Evolutionary conservation across 2,113 vertebrate genomes (phyloP), one percentile per base, ranked within the genome.

Genomic region (Antigone vipio): DNA sequence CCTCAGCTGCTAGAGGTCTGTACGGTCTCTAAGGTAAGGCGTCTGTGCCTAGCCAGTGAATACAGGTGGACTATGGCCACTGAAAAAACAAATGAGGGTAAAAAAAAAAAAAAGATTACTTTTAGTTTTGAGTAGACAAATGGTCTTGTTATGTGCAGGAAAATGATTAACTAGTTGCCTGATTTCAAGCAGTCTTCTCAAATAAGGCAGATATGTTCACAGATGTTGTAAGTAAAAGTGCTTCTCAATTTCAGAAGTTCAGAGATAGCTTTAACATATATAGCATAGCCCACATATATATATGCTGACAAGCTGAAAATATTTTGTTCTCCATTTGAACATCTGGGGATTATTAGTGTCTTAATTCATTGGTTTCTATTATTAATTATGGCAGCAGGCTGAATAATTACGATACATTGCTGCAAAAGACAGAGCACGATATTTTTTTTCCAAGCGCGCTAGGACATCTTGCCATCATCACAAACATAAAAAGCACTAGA

Each of bases 281-380:
- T 92, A 96, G 92, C 96, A 82, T 88, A 92, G 64, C 35, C 56
- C 44, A 76, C 40, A 89, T 75, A 96, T 95, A 96, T 95, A 96
- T 93, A 44, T 97, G 97, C 98, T 98, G 97, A 98, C 94, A 74
- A 89, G 77, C 95, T 88, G 91, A 38, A 95, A 98, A 97, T 96
- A 90, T 95, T 98, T 94, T 97, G 67, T 97, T 95, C 94, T 94
- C 94, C 94, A 40, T 95, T 93, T 75, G 97, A 98, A 97, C 98
- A 97, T 98, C 98, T 98, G 98, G 96, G 73, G 90, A 88, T 82
- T 98, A 98, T 98, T 98, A 97, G 96, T 90, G 91, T 94, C 97
- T 98, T 97, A 97, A 96, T 97, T 98, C 97, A 95, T 83, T 93
- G 56, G 92, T 92, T 97, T 97, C 96, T 96, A 95, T 97, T 98